A percentile compares a stretch with the other conserved stretches of the same genome.
phyloP scores from a whole-genome alignment of 2,113 vertebrate species.

The Gulo gulo region DNA sequence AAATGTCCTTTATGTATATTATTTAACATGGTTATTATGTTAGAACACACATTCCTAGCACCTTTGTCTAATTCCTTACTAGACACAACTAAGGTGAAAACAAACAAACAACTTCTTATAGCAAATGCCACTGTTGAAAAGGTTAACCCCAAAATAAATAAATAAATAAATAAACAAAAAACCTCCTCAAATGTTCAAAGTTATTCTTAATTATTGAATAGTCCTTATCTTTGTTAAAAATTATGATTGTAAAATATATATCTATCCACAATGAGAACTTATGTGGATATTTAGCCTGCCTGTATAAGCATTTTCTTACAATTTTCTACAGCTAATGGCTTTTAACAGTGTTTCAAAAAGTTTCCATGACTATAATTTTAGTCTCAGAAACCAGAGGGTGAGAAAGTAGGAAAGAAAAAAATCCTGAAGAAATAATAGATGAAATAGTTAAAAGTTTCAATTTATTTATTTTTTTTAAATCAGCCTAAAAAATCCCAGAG shows the following conservation, averaged over 20 bases:
- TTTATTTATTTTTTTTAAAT: too few species aligned
- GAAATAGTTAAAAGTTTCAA: neutral
- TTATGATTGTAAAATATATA: neutral
- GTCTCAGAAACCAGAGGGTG: neutral
- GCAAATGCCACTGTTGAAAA: neutral
- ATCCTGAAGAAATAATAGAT: neutral
- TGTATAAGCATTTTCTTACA: neutral
- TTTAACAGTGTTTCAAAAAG: neutral
- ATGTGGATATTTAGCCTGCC: neutral
- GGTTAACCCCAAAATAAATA: neutral
- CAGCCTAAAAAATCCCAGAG: neutral
- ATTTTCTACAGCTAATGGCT: neutral
- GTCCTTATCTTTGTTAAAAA: neutral
- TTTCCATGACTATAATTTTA: neutral
- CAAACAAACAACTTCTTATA: neutral
- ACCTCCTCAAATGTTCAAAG: neutral
- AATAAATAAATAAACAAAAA: neutral
- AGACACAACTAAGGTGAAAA: neutral
- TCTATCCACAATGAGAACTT: neutral
- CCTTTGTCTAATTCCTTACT: neutral
- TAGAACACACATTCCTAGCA: neutral
- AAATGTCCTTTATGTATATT: neutral
- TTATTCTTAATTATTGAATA: neutral
- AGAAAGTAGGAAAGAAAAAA: neutral
- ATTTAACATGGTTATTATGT: neutral